Conservation (phyloP, 2,888 invertebrate species). For the Acronicta alni region DNA sequence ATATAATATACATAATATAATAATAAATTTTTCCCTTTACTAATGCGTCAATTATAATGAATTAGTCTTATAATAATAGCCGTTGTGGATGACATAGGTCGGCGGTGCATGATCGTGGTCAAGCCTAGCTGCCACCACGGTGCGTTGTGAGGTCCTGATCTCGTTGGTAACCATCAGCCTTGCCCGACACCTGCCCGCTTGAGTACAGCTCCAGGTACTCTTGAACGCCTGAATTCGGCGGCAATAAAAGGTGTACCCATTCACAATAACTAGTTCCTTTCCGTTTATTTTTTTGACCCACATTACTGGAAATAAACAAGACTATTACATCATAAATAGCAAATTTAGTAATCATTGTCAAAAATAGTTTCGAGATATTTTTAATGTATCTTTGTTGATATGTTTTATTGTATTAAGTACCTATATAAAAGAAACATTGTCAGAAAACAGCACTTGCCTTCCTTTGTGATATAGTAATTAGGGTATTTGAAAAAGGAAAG, state of each 20-base stretch:
- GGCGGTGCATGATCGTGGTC: slow-evolving; percentile 35
- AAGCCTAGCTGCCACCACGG: slow-evolving; percentile 10
- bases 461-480: too few species aligned
- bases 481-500: too few species aligned
- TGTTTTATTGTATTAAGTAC: too few species aligned
- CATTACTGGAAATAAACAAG: slow-evolving; percentile 21
- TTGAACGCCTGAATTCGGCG: slow-evolving; percentile 12
- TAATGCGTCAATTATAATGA: neutral
- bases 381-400: too few species aligned
- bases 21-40: too few species aligned
- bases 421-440: too few species aligned
- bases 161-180: slow-evolving; percentile 19
- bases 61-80: slow-evolving; percentile 12
- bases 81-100: slow-evolving; percentile 17
- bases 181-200: slow-evolving; percentile 25
- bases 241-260: slow-evolving; percentile 29
- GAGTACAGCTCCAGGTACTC: slow-evolving; percentile 40
- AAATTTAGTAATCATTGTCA: too few species aligned
- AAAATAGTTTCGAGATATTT: too few species aligned
- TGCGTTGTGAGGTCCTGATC: neutral
- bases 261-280: slow-evolving; percentile 44
- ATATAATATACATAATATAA: too few species aligned
- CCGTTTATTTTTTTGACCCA: slow-evolving; percentile 45
- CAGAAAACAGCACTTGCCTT: too few species aligned
- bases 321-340: neutral